phyloP scores from a whole-genome alignment of 2,113 vertebrate species.

The Ailurus styani region DNA sequence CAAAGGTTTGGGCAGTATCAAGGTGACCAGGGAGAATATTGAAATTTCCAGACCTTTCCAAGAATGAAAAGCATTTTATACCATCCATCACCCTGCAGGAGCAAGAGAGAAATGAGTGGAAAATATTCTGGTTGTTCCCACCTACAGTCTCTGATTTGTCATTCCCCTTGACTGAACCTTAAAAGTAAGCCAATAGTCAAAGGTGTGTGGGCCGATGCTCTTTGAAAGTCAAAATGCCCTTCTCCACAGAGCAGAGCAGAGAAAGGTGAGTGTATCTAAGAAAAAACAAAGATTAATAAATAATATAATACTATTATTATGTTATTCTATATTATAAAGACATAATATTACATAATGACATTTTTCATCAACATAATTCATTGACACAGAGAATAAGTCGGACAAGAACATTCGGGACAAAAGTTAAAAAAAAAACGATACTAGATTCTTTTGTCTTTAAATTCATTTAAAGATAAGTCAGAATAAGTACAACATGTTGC shows the following conservation, averaged over 20 bases:
- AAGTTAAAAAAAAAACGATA: background rate
- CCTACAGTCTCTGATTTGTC: background rate
- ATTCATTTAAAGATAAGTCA: background rate
- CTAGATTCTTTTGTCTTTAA: background rate
- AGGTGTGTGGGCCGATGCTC: background rate
- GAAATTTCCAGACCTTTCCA: background rate
- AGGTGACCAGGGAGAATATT: background rate
- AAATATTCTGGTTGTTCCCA: background rate
- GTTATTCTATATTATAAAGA: background rate
- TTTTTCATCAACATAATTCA: background rate
- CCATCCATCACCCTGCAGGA: accelerated
- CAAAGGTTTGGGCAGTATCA: accelerated
- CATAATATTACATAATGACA: background rate
- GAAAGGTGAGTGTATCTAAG: background rate
- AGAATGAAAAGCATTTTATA: background rate
- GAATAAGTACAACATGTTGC: background rate
- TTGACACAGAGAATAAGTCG: background rate
- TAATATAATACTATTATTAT: background rate
- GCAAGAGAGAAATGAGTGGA: background rate
- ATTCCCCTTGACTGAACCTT: background rate
- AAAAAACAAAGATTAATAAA: background rate
- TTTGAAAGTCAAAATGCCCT: background rate
- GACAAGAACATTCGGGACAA: background rate
- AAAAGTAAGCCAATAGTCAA: background rate
- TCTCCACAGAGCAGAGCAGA: accelerated